phyloP scores from a whole-genome alignment of 1,140 invertebrate species.

The Euglossa dilemma region DNA sequence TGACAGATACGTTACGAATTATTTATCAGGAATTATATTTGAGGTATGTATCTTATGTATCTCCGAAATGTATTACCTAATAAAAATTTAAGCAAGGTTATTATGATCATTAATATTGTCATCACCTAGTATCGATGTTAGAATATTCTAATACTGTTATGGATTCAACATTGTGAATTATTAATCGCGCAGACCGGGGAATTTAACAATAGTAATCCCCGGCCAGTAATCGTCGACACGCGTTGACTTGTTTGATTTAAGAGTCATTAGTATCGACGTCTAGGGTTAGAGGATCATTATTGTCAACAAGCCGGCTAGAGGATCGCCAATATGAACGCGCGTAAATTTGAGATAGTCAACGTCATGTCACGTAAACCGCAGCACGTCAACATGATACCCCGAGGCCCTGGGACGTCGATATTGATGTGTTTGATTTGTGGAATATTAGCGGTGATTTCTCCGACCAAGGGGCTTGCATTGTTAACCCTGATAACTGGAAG shows the following conservation, averaged over 20 bases:
- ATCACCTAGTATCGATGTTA: background rate
- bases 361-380: constrained; percentile 19
- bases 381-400: constrained; percentile 25
- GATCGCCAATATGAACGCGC: constrained; percentile 18
- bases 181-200: background rate
- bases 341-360: constrained; percentile 32
- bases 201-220: background rate
- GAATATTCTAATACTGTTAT: background rate
- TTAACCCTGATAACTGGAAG: background rate
- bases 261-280: constrained; percentile 29
- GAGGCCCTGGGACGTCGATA: constrained; percentile 1
- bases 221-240: background rate
- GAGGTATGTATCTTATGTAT: too few species aligned
- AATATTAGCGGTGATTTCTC: constrained; percentile 17
- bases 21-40: too few species aligned
- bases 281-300: constrained; percentile 17
- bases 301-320: constrained; percentile 15
- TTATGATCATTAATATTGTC: too few species aligned
- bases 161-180: background rate
- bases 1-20: background rate
- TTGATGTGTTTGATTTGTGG: constrained; percentile 20
- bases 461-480: background rate
- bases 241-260: constrained; percentile 26
- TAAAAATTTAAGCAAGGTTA: too few species aligned
- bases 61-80: too few species aligned